phyloP scores from a whole-genome alignment of 2,113 vertebrate genomes.

The Corynorhinus townsendii region DNA sequence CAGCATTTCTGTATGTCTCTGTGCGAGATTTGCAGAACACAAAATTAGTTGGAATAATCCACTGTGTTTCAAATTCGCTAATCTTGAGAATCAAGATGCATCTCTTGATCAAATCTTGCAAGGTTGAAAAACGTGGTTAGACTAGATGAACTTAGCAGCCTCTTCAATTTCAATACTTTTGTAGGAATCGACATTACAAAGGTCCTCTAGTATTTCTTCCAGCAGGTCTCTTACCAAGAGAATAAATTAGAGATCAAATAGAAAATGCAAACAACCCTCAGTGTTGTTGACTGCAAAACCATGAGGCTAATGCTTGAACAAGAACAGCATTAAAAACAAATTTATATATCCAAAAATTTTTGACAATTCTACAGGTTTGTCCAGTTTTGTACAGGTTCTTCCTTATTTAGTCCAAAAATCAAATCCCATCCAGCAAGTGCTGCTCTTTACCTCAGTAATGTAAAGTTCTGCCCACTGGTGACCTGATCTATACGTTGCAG shows the following conservation, averaged over 20 bases:
- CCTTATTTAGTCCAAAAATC: not conserved
- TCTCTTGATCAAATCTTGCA: slow-evolving; percentile 19
- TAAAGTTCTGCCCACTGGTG: not conserved
- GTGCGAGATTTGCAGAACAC: not conserved
- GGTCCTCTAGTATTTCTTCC: not conserved
- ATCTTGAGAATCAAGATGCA: not conserved
- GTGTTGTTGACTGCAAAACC: not conserved
- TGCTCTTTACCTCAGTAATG: not conserved
- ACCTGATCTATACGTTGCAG: not conserved
- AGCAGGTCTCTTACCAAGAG: not conserved
- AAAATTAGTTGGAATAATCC: not conserved
- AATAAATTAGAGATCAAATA: not conserved
- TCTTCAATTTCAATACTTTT: not conserved
- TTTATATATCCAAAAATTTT: not conserved
- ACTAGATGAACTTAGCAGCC: not conserved
- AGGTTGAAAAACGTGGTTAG: not conserved
- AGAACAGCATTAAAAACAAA: not conserved
- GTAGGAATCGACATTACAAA: not conserved
- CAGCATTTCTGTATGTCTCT: slow-evolving; percentile 5
- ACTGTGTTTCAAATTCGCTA: not conserved
- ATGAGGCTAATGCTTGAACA: not conserved
- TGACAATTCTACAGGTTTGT: not conserved
- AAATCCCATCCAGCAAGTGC: not conserved
- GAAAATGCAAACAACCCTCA: not conserved
- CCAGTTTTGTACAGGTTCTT: not conserved